These are phyloP conservation scores for Odontothrips loti DNA, from an alignment of 2,888 invertebrate species.

Conservation along the genomic window DNA sequence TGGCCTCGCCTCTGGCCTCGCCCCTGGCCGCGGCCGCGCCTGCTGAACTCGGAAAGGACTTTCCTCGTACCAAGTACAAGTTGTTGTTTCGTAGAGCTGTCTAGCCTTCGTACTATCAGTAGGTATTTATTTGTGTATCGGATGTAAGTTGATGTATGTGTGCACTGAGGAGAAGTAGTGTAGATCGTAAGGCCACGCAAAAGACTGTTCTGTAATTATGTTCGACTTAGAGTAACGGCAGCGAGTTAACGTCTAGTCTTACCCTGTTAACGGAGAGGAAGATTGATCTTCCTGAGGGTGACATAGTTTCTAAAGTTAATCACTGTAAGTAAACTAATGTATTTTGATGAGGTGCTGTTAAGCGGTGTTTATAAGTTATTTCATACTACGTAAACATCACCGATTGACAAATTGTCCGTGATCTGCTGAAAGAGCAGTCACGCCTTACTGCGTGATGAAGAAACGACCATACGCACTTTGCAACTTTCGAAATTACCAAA, in stretches of 20 bases:
- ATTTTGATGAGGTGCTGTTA: no score
- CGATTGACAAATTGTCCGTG: background rate
- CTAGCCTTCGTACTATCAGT: background rate
- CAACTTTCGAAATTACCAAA: no score
- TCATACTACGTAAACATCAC: background rate
- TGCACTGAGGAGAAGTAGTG: background rate
- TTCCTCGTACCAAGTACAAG: conserved; percentile 7
- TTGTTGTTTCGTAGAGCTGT: background rate
- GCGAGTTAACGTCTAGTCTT: conserved; percentile 16
- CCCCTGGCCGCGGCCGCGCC: no score
- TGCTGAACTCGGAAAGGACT: background rate
- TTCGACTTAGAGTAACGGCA: background rate
- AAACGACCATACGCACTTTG: no score
- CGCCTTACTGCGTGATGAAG: background rate
- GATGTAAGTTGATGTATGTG: background rate
- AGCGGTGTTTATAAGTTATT: background rate
- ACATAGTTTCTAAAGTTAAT: no score
- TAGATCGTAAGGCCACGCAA: conserved; percentile 1
- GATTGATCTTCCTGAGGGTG: no score
- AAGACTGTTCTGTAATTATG: conserved; percentile 13
- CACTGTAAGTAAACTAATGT: no score
- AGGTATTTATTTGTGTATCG: conserved; percentile 5
- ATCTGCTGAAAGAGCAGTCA: background rate
- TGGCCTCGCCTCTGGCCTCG: no score
- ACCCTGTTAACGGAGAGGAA: no score